These are phyloP conservation scores for Danaus melanippus DNA, from an alignment of 1,140 invertebrate genomes.

Conservation along the genomic window DNA sequence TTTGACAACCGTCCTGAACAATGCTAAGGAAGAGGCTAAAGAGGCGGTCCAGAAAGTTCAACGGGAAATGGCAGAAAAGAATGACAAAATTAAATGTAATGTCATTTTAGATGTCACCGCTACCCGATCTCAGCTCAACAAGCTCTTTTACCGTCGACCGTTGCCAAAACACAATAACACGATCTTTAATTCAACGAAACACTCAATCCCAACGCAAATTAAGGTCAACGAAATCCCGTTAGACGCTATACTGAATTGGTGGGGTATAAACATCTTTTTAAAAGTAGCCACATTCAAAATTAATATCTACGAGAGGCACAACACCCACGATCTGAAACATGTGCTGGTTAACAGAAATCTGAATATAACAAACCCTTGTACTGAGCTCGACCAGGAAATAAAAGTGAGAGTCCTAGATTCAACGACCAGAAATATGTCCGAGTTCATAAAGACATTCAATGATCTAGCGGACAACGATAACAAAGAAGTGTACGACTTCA, in stretches of 20 bases:
- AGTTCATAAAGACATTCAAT: constrained; percentile 7
- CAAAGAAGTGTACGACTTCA: constrained; percentile 19
- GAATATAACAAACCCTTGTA: not conserved
- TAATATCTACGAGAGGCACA: constrained; percentile 25
- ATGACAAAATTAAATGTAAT: constrained; percentile 1
- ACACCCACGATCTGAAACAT: constrained; percentile 30
- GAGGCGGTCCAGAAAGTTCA: constrained; percentile 14
- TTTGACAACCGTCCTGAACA: constrained; percentile 29
- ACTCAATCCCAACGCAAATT: constrained; percentile 19
- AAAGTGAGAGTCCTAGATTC: constrained; percentile 17
- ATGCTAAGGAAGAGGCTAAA: constrained; percentile 21
- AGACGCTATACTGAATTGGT: constrained; percentile 40
- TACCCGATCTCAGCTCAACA: constrained; percentile 38
- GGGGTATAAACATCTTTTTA: constrained; percentile 26
- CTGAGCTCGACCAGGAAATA: constrained; percentile 19
- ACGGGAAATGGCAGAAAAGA: constrained; percentile 5
- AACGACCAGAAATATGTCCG: constrained; percentile 3
- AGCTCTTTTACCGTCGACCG: constrained; percentile 35
- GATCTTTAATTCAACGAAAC: constrained; percentile 35
- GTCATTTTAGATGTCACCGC: constrained; percentile 38
- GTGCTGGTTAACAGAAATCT: constrained; percentile 35
- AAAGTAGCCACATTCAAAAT: not conserved
- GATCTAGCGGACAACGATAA: constrained; percentile 3
- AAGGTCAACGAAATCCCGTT: constrained; percentile 17
- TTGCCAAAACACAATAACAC: constrained; percentile 19